Base-by-base conservation (phyloP, 1,140 invertebrate genomes). In the Potamilus streckersoni region DNA sequence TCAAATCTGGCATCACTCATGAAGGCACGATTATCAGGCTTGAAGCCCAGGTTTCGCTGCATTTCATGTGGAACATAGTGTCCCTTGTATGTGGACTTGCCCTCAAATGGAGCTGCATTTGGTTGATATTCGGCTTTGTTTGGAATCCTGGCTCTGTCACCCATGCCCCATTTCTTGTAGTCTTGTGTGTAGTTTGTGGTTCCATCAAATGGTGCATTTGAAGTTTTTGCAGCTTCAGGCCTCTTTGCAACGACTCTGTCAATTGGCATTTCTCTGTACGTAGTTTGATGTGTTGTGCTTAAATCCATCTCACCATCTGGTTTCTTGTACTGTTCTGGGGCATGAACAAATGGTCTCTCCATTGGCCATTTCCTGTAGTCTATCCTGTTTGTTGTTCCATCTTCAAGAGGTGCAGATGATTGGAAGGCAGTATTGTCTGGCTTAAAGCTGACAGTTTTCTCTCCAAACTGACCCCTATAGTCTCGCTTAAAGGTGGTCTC, bases 271-370 rank as follows among this genome's bases (percentile, higher is more conserved):
- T 82, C 76, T 61, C 76, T 82, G 74, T 83, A 89, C 8, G 86
- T 83, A 6, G 82, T 56, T 63, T 86, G 80, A 75, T 86, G 83
- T 12, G 89, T 90, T 17, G 91, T 91, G 57, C 84, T 83, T 61
- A 85, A 80, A 55, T 90, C 89, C 84, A 91, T 89, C 13, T 85
- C 85, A 3, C 90, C 91, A 20, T 85, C 86, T 63, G 90, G 90
- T 69, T 84, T 86, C 78, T 81, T 67, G 79, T 85, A 88, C 23
- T 73, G 74, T 66, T 89, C 83, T 31, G 83, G 80, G 63, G 84
- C 71, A 67, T 88, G 82, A 57, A 83, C 73, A 81, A 76, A 80
- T 19, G 87, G 89, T 69, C 82, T 79, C 64, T 85, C 81, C 12
- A 84, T 74, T 70, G 86, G 83, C 89, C 89, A 90, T 71, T 75